Evolutionary conservation across 2,113 vertebrate genomes (phyloP).

Genomic region (Oreochromis niloticus): DNA sequence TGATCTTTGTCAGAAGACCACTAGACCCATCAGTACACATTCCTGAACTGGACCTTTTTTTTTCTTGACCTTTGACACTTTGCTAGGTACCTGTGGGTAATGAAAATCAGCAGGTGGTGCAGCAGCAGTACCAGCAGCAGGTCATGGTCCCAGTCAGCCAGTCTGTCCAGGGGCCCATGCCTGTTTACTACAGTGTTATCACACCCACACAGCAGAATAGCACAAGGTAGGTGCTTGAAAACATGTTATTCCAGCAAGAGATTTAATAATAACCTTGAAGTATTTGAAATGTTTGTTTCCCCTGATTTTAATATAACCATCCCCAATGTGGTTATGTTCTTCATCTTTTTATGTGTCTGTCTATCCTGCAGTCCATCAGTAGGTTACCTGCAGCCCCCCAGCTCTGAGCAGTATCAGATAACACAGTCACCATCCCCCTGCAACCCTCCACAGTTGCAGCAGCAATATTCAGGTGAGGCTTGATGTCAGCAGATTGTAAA

Average conservation of each 20-base stretch:
- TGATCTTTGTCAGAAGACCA: background rate
- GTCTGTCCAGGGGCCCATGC: slow-evolving; percentile 89
- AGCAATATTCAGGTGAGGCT: slow-evolving; percentile 94
- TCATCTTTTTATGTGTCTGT: background rate
- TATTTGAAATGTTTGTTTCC: background rate
- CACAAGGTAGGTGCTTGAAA: slow-evolving; percentile 76
- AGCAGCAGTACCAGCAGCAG: slow-evolving; percentile 93
- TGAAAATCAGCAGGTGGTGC: slow-evolving; percentile 92
- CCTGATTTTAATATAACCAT: background rate
- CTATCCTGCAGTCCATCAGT: slow-evolving; percentile 80
- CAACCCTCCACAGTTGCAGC: slow-evolving; percentile 92
- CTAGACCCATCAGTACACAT: background rate
- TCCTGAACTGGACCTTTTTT: background rate
- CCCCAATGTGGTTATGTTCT: background rate
- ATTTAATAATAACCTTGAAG: background rate
- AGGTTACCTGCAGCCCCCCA: slow-evolving; percentile 91
- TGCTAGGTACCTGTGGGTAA: slow-evolving; percentile 87
- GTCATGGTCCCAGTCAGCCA: slow-evolving; percentile 93
- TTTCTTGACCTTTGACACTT: background rate
- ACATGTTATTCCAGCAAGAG: background rate
- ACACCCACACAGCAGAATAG: slow-evolving; percentile 92
- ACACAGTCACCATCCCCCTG: slow-evolving; percentile 91
- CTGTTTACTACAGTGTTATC: slow-evolving; percentile 96
- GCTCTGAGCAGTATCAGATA: slow-evolving; percentile 94
- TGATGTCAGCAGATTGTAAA: background rate